phyloP scores from a whole-genome alignment of 1,140 invertebrate species.

The Zaprionus gabonicus region DNA sequence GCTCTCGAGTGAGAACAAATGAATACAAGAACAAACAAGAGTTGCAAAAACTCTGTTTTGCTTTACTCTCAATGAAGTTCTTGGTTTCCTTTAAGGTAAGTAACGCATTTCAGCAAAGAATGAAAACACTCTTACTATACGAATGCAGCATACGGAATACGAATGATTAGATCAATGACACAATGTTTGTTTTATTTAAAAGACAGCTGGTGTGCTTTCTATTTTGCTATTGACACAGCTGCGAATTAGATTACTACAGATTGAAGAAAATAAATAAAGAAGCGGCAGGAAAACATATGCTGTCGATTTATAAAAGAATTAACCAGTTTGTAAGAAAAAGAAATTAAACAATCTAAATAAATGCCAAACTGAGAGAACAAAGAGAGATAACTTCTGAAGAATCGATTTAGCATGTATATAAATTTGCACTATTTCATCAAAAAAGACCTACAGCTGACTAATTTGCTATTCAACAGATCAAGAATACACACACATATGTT shows the following conservation, averaged over 20 bases:
- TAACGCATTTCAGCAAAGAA: background rate
- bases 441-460: background rate
- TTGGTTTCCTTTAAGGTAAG: background rate
- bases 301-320: background rate
- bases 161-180: conserved; percentile 16
- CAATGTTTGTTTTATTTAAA: background rate
- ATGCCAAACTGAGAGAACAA: background rate
- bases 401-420: background rate
- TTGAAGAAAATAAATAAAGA: background rate
- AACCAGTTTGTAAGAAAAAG: background rate
- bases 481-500: background rate
- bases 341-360: background rate
- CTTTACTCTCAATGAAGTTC: too few species aligned
- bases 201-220: background rate
- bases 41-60: background rate
- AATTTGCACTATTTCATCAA: background rate
- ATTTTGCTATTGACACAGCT: background rate
- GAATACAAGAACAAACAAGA: background rate
- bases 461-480: background rate
- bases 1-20: background rate
- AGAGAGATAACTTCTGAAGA: background rate
- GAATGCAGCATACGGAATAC: background rate
- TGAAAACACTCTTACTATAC: background rate
- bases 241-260: background rate
- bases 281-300: background rate